Evolutionary conservation across 2,888 invertebrate species (phyloP).

Genomic region (Syrphus vitripennis): DNA sequence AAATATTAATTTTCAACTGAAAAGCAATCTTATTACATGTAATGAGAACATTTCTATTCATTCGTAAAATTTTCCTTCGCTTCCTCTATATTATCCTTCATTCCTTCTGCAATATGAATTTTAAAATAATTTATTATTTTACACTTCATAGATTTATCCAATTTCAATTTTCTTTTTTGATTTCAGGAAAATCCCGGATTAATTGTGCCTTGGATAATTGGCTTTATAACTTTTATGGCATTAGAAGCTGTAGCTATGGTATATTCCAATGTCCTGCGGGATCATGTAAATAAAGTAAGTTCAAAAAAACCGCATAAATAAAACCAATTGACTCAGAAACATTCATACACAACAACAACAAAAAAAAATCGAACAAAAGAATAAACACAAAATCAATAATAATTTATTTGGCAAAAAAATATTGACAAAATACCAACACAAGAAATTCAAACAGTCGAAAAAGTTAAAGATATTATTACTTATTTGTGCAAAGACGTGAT

Average conservation of each 20-base stretch:
- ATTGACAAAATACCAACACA: neutral
- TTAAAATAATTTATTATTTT: neutral
- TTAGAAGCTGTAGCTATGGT: constrained; percentile 91
- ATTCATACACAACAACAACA: neutral
- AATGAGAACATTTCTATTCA: no score
- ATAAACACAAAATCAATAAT: neutral
- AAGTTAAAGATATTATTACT: neutral
- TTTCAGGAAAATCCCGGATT: constrained; percentile 88
- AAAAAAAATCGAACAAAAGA: neutral
- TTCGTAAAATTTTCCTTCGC: no score
- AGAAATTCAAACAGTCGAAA: neutral
- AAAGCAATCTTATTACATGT: no score
- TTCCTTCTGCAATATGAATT: neutral
- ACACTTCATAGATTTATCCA: neutral
- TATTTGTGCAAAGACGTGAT: neutral
- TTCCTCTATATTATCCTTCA: no score
- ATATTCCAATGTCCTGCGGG: constrained; percentile 90
- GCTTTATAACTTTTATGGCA: constrained; percentile 90
- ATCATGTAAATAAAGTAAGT: constrained; percentile 90
- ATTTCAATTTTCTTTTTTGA: constrained; percentile 27
- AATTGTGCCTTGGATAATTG: constrained; percentile 90
- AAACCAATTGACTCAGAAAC: neutral
- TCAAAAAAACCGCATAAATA: constrained; percentile 11
- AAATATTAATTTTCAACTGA: no score
- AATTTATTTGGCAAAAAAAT: neutral